Evolutionary conservation across 2,888 invertebrate species (phyloP), one percentile per base, ranked within the genome.

Genomic region (Laspeyria flexula): DNA sequence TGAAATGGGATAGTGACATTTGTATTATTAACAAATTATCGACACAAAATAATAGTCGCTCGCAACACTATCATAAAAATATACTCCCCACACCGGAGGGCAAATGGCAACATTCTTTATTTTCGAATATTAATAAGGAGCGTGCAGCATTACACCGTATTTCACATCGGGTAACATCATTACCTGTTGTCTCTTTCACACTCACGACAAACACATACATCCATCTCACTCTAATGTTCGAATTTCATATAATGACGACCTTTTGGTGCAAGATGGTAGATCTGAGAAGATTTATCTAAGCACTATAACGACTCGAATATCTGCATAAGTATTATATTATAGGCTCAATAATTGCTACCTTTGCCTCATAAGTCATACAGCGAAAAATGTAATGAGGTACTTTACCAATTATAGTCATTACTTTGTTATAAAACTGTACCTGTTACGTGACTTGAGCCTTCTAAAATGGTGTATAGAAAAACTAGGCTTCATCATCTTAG

Each of bases 81-180:
- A 80, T 79, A 83, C 86, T 82, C 84, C 81, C 83, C 77, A 73
- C 66, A 76, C 89, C 86, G 65, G 67, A 75, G 84, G 89, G 85
- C 83, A 80, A 77, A 85, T 86, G 85, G 88, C 81, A 86, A 86
- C 84, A 89, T 90, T 90, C 85, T 90, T 90, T 89, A 88, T 88
- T 90, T 89, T 88, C 79, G 87, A 88, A 90, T 90, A 88, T 90
- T 90, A 90, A 89, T 88, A 90, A 88, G 87, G 80, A 87, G 85
- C 83, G 83, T 83, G 86, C 86, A 86, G 78, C 87, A 87, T 88
- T 90, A 90, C 86, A 84, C 86, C 84, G 89, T 89, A 89, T 88
- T 86, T 90, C 87, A 89, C 88, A 84, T 85, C 81, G 78, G 79
- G 85, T 78, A 85, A 88, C 80, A 83, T 86, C 79, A 81, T 75